Percentiles rank a stretch among this genome's conserved stretches.
Evolutionary conservation across 37 sponge, comb jelly and placozoan species (phyloP).

Genomic region (Crambe crambe): DNA sequence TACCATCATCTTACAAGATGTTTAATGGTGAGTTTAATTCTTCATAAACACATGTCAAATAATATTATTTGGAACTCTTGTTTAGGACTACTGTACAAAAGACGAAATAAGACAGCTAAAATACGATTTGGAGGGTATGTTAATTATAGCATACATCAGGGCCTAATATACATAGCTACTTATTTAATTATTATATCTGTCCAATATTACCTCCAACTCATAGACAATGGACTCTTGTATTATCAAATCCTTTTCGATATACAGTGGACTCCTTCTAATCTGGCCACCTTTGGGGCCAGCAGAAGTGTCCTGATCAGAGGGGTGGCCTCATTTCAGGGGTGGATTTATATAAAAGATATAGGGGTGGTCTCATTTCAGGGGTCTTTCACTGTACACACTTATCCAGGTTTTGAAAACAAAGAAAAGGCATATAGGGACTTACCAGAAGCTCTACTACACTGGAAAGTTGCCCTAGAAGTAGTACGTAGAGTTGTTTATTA

Average conservation of each 20-base stretch:
- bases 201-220: too few species aligned
- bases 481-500: slow-evolving; percentile 24
- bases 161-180: neutral
- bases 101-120: slow-evolving; percentile 40
- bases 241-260: too few species aligned
- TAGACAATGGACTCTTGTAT: too few species aligned
- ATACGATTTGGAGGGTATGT: slow-evolving; percentile 55
- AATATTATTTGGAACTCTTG: neutral
- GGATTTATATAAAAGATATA: too few species aligned
- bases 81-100: slow-evolving; percentile 24
- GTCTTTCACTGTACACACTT: too few species aligned
- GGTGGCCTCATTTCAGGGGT: too few species aligned
- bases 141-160: neutral
- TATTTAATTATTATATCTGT: neutral
- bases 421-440: slow-evolving; percentile 54
- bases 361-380: too few species aligned
- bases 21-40: slow-evolving; percentile 13
- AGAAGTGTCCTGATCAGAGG: too few species aligned
- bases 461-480: slow-evolving; percentile 66
- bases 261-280: too few species aligned
- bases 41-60: neutral
- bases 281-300: too few species aligned
- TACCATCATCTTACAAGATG: slow-evolving; percentile 38
- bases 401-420: slow-evolving; percentile 57
- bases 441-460: slow-evolving; percentile 71